A percentile compares a stretch with the other conserved stretches of the same genome.
phyloP scores from a whole-genome alignment of 2,888 invertebrate genomes.

The Tipula lateralis region DNA sequence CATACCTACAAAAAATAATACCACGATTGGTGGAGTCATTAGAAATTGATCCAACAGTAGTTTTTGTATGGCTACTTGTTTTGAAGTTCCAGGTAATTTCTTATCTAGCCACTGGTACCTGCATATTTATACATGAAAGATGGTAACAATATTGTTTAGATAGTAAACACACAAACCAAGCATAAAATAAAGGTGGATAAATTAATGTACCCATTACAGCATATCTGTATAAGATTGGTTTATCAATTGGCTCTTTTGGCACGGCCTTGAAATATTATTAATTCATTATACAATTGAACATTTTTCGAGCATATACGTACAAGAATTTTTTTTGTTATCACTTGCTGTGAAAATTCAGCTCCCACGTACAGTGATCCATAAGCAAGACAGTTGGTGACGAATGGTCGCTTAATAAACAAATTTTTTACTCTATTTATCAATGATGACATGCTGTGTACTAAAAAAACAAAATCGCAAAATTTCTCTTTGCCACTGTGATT shows the following conservation, averaged over 20 bases:
- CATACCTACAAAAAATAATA: slow-evolving; percentile 68
- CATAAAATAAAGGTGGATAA: slow-evolving; percentile 58
- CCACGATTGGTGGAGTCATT: slow-evolving; percentile 67
- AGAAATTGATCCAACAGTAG: slow-evolving; percentile 70
- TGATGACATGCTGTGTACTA: slow-evolving; percentile 32
- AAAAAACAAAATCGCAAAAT: too few species aligned
- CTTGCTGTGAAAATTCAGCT: slow-evolving; percentile 77
- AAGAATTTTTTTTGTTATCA: slow-evolving; percentile 60
- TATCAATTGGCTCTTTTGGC: slow-evolving; percentile 50
- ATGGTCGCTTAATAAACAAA: slow-evolving; percentile 51
- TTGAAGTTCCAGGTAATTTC: slow-evolving; percentile 61
- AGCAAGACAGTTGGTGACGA: slow-evolving; percentile 56
- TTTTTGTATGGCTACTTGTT: slow-evolving; percentile 61
- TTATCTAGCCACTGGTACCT: slow-evolving; percentile 79
- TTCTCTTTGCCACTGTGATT: too few species aligned
- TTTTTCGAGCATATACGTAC: slow-evolving; percentile 53
- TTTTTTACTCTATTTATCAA: slow-evolving; percentile 33
- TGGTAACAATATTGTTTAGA: not conserved
- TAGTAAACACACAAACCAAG: slow-evolving; percentile 52
- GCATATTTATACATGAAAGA: not conserved
- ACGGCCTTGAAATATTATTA: slow-evolving; percentile 35
- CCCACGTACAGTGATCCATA: slow-evolving; percentile 74
- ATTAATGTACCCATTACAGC: slow-evolving; percentile 57
- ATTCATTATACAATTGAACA: not conserved
- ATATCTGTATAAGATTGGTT: slow-evolving; percentile 54